phyloP scores from a whole-genome alignment of 2,888 invertebrate genomes.

The Diabrotica balteata region DNA sequence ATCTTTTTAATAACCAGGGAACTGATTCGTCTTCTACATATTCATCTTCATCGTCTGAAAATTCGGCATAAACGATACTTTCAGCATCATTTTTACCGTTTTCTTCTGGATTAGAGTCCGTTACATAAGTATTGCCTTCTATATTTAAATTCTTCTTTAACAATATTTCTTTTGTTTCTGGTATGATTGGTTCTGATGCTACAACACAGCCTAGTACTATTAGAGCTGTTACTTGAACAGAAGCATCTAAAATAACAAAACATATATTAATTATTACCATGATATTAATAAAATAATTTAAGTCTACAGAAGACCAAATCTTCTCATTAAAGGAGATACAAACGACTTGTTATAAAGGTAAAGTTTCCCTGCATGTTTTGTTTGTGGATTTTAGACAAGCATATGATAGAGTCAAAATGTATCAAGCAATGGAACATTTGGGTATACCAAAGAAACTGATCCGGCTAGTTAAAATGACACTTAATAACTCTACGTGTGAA shows the following conservation, averaged over 20 bases:
- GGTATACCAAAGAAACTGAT: too few relatives aligned
- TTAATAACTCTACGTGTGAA: too few relatives aligned
- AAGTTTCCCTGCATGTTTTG: too few relatives aligned
- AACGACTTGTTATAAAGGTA: too few relatives aligned
- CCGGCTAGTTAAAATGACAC: too few relatives aligned
- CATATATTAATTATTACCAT: too few relatives aligned
- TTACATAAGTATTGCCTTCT: slow-evolving; percentile 4
- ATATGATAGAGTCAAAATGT: too few relatives aligned
- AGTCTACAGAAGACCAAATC: too few relatives aligned
- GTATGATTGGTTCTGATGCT: slow-evolving; percentile 69
- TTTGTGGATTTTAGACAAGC: too few relatives aligned
- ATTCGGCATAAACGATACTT: slow-evolving; percentile 55
- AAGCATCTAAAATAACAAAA: slow-evolving; percentile 64
- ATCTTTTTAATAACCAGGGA: slow-evolving; percentile 70
- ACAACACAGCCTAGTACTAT: slow-evolving; percentile 77
- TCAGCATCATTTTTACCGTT: slow-evolving; percentile 35
- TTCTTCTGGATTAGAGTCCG: slow-evolving; percentile 10
- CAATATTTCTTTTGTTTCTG: slow-evolving; percentile 67
- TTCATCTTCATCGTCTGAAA: slow-evolving; percentile 55
- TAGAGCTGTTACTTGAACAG: slow-evolving; percentile 75
- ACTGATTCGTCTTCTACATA: slow-evolving; percentile 34
- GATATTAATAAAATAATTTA: too few relatives aligned
- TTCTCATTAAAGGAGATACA: too few relatives aligned
- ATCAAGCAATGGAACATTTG: too few relatives aligned
- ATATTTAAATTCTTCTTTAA: slow-evolving; percentile 51